phyloP scores from a whole-genome alignment of 2,113 vertebrate genomes.

The Lasiurus cinereus region DNA sequence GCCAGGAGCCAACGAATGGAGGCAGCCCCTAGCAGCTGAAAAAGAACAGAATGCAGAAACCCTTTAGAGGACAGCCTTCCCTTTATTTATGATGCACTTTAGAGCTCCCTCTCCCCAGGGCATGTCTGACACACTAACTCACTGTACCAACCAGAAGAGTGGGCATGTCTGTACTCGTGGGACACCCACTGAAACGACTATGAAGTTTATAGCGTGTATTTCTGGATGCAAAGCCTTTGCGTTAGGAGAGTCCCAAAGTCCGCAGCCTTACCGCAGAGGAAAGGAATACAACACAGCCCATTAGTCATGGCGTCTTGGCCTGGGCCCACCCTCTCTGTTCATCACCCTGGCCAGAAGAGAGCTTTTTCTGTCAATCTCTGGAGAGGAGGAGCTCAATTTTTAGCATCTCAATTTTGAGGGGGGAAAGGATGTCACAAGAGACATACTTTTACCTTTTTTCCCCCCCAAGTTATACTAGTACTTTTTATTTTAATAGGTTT shows the following conservation, averaged over 20 bases:
- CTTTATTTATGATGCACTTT: not conserved
- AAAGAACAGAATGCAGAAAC: not conserved
- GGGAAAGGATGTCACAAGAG: not conserved
- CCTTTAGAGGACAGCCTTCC: too few species aligned
- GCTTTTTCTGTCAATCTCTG: not conserved
- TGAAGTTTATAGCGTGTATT: not conserved
- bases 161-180: not conserved
- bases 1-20: not conserved
- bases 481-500: conserved; percentile 42
- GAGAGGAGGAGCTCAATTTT: not conserved
- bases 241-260: not conserved
- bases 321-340: not conserved
- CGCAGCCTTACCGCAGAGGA: not conserved
- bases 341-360: not conserved
- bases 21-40: not conserved
- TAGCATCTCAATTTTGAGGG: not conserved
- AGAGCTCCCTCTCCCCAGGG: not conserved
- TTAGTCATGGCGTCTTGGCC: not conserved
- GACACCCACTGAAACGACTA: not conserved
- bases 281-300: not conserved
- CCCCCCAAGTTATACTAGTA: not conserved
- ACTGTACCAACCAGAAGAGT: not conserved
- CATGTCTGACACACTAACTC: not conserved
- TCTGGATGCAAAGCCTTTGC: not conserved
- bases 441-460: not conserved